phyloP scores from a whole-genome alignment of 1,140 invertebrate genomes.

The Lepidurus apus region DNA sequence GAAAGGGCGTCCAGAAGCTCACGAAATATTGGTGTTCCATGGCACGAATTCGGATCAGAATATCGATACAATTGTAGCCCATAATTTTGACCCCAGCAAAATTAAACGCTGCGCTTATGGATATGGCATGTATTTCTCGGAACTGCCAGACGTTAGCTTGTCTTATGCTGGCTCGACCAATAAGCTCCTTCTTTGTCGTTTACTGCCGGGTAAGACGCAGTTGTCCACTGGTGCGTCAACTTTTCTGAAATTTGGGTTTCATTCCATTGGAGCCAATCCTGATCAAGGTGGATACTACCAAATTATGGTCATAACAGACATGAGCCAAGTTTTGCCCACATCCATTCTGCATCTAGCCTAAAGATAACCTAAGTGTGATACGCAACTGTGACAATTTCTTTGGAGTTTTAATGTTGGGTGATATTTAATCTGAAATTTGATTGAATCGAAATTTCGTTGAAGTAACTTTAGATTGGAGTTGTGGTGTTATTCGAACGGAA shows the following conservation, averaged over 20 bases:
- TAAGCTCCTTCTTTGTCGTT: conserved; percentile 23
- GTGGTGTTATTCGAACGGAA: too few species aligned
- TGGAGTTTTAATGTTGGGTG: too few species aligned
- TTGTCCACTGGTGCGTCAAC: background rate
- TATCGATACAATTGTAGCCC: conserved; percentile 28
- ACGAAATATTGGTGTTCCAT: conserved; percentile 29
- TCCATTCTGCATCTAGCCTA: conserved; percentile 26
- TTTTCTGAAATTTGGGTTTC: background rate
- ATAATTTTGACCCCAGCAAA: conserved; percentile 19
- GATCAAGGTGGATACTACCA: conserved; percentile 10
- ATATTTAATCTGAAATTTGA: too few species aligned
- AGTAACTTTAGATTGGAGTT: too few species aligned
- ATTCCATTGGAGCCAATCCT: conserved; percentile 2
- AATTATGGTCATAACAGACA: conserved; percentile 29
- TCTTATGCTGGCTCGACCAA: conserved; percentile 8
- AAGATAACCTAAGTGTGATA: background rate
- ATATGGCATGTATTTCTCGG: conserved; percentile 31
- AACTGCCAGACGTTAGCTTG: conserved; percentile 26
- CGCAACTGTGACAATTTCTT: too few species aligned
- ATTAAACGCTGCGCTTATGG: conserved; percentile 27
- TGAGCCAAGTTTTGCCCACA: conserved; percentile 27
- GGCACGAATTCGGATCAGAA: conserved; percentile 28
- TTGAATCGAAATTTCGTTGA: too few species aligned
- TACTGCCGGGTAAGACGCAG: conserved; percentile 29
- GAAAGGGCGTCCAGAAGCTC: too few species aligned